phyloP scores from a whole-genome alignment of 2,888 invertebrate species.

The Zonitis immaculata region DNA sequence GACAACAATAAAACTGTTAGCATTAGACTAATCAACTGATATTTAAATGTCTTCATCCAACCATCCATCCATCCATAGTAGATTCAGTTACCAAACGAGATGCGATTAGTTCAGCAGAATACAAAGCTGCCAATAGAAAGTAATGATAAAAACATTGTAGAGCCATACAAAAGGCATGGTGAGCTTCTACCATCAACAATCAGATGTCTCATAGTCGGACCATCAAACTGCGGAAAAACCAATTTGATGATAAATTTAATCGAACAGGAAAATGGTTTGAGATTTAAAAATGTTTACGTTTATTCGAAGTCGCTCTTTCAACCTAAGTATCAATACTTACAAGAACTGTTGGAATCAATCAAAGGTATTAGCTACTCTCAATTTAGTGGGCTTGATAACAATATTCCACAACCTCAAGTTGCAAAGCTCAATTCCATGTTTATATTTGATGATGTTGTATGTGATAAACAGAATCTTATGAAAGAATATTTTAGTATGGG shows the following conservation, averaged over 20 bases:
- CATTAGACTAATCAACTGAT: no score
- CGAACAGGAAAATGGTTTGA: conserved; percentile 35
- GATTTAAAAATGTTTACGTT: conserved; percentile 42
- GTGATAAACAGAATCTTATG: conserved; percentile 36
- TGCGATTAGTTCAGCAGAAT: conserved; percentile 9
- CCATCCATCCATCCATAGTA: no score
- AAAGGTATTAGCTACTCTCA: conserved; percentile 28
- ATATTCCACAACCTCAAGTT: conserved; percentile 25
- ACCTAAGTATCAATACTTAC: conserved; percentile 33
- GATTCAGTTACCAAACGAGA: conserved; percentile 3
- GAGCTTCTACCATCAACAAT: conserved; percentile 6
- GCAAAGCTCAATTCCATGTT: conserved; percentile 36
- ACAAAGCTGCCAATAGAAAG: neutral
- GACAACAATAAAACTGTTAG: no score
- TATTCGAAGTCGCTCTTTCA: conserved; percentile 36
- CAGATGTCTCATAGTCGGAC: conserved; percentile 34
- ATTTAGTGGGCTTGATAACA: conserved; percentile 22
- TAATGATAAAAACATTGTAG: conserved; percentile 27
- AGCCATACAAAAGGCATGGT: conserved; percentile 25
- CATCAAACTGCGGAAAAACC: conserved; percentile 42
- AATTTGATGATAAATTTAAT: conserved; percentile 38
- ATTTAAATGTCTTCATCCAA: no score
- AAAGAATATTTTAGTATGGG: conserved; percentile 36
- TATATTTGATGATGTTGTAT: conserved; percentile 43
- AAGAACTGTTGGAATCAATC: conserved; percentile 23